These are phyloP conservation scores for Cryptophagus acutangulus DNA, from an alignment of 2,888 invertebrate species.

Conservation along the genomic window DNA sequence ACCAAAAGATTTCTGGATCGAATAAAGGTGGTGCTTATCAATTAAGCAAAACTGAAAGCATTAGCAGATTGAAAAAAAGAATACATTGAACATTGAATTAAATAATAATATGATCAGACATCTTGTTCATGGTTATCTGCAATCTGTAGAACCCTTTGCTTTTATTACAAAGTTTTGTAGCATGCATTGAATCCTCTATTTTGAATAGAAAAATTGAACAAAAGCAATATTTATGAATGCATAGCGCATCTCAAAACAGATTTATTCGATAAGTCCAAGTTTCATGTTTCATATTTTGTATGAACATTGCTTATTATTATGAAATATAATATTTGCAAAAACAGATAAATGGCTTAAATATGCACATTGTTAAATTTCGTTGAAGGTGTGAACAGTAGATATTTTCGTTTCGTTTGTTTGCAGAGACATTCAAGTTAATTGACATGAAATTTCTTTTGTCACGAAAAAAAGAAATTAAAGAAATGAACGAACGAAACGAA, in stretches of 20 bases:
- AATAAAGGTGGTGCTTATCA: no score
- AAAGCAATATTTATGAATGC: slow-evolving; percentile 1
- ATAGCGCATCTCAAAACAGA: background rate
- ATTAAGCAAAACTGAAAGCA: no score
- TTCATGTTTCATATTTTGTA: background rate
- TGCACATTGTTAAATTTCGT: no score
- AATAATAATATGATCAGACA: slow-evolving; percentile 1
- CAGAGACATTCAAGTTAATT: slow-evolving; percentile 7
- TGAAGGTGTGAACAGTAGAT: no score
- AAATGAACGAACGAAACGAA: no score
- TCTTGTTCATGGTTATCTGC: slow-evolving; percentile 2
- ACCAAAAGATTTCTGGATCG: slow-evolving; percentile 24
- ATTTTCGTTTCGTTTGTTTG: no score
- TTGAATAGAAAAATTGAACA: slow-evolving; percentile 1
- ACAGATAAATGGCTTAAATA: no score
- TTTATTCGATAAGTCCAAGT: slow-evolving; percentile 1
- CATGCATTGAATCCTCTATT: no score
- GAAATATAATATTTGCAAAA: background rate
- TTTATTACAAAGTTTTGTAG: background rate
- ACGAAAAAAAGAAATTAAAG: no score
- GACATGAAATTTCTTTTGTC: slow-evolving; percentile 9
- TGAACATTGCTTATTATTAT: background rate
- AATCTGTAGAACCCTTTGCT: slow-evolving; percentile 1
- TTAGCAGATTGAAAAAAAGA: no score
- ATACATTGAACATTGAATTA: no score